These are phyloP conservation scores for Rutilus rutilus DNA, from an alignment of 2,113 vertebrate genomes.

Conservation along the genomic window DNA sequence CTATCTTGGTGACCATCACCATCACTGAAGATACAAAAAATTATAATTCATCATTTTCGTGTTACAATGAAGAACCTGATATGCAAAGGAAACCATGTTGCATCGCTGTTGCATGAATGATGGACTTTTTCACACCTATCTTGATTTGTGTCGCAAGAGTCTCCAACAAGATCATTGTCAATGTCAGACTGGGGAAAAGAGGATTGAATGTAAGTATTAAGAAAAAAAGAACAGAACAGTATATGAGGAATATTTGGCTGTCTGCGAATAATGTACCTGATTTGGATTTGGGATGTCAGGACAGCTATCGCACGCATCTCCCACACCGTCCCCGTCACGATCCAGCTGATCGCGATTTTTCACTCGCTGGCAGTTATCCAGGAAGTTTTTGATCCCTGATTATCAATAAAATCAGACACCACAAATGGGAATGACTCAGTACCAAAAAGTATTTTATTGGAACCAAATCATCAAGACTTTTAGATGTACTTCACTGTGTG, in stretches of 20 bases:
- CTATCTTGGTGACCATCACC: slow-evolving; percentile 97
- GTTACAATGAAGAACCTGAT: not conserved
- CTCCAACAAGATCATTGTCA: slow-evolving; percentile 95
- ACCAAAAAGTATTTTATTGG: not conserved
- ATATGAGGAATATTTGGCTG: not conserved
- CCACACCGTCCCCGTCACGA: slow-evolving; percentile 90
- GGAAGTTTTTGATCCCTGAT: slow-evolving; percentile 90
- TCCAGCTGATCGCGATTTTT: slow-evolving; percentile 89
- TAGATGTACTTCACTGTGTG: not conserved
- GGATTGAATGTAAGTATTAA: slow-evolving; percentile 49
- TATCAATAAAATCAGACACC: not conserved
- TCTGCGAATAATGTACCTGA: slow-evolving; percentile 75
- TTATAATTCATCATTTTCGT: not conserved
- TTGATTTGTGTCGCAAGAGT: slow-evolving; percentile 98
- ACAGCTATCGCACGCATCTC: slow-evolving; percentile 96
- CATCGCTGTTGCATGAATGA: not conserved
- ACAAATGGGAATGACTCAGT: not conserved
- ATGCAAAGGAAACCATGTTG: not conserved
- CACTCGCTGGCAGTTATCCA: slow-evolving; percentile 94
- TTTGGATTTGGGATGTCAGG: slow-evolving; percentile 94
- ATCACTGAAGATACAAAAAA: slow-evolving; percentile 76
- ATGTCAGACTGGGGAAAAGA: slow-evolving; percentile 86
- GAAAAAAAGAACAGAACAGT: not conserved
- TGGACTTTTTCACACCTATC: slow-evolving; percentile 84
- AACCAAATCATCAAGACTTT: not conserved